Evolutionary conservation across 2,113 vertebrate species (phyloP).

Genomic region (Canis aureus): DNA sequence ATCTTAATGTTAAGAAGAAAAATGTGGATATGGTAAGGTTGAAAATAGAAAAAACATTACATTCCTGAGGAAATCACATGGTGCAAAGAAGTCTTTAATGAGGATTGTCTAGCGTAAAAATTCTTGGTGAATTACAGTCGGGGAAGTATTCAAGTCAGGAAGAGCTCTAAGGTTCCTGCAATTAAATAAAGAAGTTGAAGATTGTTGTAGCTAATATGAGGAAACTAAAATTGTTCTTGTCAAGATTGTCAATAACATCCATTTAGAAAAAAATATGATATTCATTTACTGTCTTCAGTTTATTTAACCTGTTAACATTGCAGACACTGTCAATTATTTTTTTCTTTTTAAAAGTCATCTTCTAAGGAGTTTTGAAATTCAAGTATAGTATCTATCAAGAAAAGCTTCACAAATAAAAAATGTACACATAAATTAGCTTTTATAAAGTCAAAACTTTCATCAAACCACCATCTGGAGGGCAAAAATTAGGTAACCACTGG

Average conservation of each 20-base stretch:
- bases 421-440: background rate
- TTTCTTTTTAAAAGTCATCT: background rate
- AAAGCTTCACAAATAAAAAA: background rate
- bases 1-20: constrained; percentile 7
- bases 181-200: constrained; percentile 23
- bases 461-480: background rate
- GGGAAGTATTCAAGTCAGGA: constrained; percentile 17
- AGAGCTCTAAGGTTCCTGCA: constrained; percentile 42
- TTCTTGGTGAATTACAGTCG: constrained; percentile 57
- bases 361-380: constrained; percentile 7
- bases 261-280: constrained; percentile 8
- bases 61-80: constrained; percentile 40
- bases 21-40: background rate
- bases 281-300: constrained; percentile 12
- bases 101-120: constrained; percentile 46
- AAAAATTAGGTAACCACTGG: background rate
- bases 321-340: background rate
- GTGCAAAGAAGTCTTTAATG: constrained; percentile 60
- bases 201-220: background rate
- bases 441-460: background rate
- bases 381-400: background rate
- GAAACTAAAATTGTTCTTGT: constrained; percentile 51
- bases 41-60: constrained; percentile 51
- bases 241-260: constrained; percentile 27
- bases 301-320: constrained; percentile 8